Conservation (phyloP, 2,888 invertebrate species). For the Tachina fera region DNA sequence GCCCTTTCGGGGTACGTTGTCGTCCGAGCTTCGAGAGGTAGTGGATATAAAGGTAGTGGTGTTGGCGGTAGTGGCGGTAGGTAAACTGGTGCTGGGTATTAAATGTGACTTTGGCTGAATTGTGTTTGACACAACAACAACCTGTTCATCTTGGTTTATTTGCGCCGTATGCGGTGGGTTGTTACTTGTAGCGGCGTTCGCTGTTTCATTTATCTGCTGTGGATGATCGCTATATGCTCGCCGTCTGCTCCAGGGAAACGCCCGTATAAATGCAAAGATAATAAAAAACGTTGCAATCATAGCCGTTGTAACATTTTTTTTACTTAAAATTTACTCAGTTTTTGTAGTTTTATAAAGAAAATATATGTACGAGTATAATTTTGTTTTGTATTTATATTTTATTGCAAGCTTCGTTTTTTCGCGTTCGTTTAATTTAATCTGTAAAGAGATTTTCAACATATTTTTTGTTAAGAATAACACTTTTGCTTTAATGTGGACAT, state of each 20-base stretch:
- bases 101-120: conserved; percentile 44
- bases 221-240: conserved; percentile 53
- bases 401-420: not conserved
- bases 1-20: conserved; percentile 61
- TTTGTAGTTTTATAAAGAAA: conserved; percentile 19
- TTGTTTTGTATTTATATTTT: not conserved
- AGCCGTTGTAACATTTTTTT: conserved; percentile 69
- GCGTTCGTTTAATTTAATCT: conserved; percentile 12
- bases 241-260: conserved; percentile 81
- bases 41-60: conserved; percentile 9
- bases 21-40: not conserved
- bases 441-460: conserved; percentile 37
- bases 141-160: conserved; percentile 20
- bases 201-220: conserved; percentile 5
- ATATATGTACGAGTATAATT: not conserved
- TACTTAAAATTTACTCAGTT: conserved; percentile 14
- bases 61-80: conserved; percentile 10
- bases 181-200: conserved; percentile 41
- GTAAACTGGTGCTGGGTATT: conserved; percentile 27
- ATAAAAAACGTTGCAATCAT: conserved; percentile 83
- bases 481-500: not conserved
- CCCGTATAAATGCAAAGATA: conserved; percentile 82
- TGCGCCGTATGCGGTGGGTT: conserved; percentile 47
- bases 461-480: not conserved
- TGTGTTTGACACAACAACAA: conserved; percentile 54